phyloP scores from a whole-genome alignment of 2,113 vertebrate genomes.

The Morone chrysops region DNA sequence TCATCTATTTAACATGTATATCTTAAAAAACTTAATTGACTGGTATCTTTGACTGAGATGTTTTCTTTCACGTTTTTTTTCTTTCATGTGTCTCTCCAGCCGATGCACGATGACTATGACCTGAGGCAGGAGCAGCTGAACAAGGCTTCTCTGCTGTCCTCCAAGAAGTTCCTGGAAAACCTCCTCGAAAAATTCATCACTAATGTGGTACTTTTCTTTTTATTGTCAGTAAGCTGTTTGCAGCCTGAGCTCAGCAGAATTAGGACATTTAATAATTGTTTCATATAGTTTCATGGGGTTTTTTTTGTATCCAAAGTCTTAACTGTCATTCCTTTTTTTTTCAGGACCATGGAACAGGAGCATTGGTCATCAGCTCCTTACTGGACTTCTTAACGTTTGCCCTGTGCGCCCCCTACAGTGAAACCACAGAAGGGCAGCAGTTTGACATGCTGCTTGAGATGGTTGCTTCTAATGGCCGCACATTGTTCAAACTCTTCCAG shows the following conservation, averaged over 20 bases:
- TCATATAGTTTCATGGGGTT: not conserved
- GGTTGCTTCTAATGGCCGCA: slow-evolving; percentile 95
- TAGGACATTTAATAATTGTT: not conserved
- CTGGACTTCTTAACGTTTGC: slow-evolving; percentile 99
- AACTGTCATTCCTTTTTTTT: not conserved
- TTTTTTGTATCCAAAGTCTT: not conserved
- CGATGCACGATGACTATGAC: slow-evolving; percentile 99
- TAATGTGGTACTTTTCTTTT: slow-evolving; percentile 90
- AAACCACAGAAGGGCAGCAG: slow-evolving; percentile 98
- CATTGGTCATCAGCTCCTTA: slow-evolving; percentile 97
- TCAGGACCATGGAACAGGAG: slow-evolving; percentile 97
- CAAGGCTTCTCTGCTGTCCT: slow-evolving; percentile 98
- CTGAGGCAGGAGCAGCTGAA: slow-evolving; percentile 98
- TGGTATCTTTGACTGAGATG: not conserved
- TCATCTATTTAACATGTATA: too few relatives aligned
- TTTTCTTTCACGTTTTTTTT: slow-evolving; percentile 39
- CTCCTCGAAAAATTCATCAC: slow-evolving; percentile 98
- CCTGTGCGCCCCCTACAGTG: slow-evolving; percentile 99
- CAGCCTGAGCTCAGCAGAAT: not conserved
- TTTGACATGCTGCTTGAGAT: slow-evolving; percentile 99
- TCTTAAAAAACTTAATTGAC: not conserved
- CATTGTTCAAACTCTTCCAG: slow-evolving; percentile 98
- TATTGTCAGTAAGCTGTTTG: not conserved
- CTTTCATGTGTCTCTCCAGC: slow-evolving; percentile 80
- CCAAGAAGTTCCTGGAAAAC: slow-evolving; percentile 99